These are phyloP conservation scores for Drosophila kepulauana DNA, from an alignment of 1,140 invertebrate genomes.

Conservation along the genomic window DNA sequence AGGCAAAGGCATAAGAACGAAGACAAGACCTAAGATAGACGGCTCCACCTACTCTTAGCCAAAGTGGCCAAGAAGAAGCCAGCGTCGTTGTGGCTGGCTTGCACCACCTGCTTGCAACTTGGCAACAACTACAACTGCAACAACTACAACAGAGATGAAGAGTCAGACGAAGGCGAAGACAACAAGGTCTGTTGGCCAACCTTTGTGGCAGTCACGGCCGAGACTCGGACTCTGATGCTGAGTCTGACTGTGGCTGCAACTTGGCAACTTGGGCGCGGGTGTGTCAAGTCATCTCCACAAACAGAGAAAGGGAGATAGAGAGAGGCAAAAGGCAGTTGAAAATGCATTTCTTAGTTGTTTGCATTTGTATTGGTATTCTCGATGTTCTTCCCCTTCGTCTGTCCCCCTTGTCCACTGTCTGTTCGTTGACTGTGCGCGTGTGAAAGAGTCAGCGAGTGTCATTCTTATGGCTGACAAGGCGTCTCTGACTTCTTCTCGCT, in stretches of 20 bases:
- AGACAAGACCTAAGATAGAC: constrained; percentile 24
- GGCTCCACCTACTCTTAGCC: constrained; percentile 65
- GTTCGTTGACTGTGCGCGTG: constrained; percentile 31
- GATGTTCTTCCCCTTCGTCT: not conserved
- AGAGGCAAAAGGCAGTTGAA: constrained; percentile 59
- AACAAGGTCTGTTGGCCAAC: constrained; percentile 35
- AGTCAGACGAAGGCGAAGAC: not conserved
- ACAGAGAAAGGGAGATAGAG: constrained; percentile 33
- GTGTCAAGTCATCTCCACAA: constrained; percentile 77
- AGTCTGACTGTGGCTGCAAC: constrained; percentile 20
- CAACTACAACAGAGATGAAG: not conserved
- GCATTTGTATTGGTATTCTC: constrained; percentile 47
- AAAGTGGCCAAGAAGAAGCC: constrained; percentile 24
- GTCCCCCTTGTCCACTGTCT: not conserved
- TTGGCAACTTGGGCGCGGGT: constrained; percentile 57
- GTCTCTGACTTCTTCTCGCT: constrained; percentile 21
- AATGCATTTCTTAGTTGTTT: constrained; percentile 62
- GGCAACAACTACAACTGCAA: constrained; percentile 11
- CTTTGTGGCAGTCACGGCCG: constrained; percentile 61
- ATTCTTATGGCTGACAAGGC: constrained; percentile 63
- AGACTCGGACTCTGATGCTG: not conserved
- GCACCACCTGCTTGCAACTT: constrained; percentile 62
- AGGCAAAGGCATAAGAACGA: constrained; percentile 17
- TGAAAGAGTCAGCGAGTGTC: constrained; percentile 65
- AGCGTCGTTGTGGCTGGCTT: constrained; percentile 70